Percentiles rank a stretch among this genome's conserved stretches.
Conservation (phyloP, 2,113 vertebrate species). For the Bettongia penicillata region DNA sequence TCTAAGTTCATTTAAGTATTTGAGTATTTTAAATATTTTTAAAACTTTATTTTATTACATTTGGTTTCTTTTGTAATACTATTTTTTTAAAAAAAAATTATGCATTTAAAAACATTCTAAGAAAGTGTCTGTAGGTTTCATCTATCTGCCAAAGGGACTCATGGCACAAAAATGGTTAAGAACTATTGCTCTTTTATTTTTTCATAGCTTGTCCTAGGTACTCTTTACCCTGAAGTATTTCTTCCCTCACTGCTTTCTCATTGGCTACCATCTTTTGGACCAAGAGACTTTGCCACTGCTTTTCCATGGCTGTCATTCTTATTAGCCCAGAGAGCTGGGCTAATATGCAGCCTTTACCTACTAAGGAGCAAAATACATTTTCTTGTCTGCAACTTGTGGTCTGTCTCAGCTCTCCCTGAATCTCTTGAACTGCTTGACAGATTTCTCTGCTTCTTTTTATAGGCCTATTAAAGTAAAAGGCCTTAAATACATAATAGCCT, state of each 20-base stretch:
- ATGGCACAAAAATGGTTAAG: neutral
- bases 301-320: neutral
- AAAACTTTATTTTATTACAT: neutral
- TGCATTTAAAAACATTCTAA: neutral
- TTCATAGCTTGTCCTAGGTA: neutral
- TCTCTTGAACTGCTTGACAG: too few relatives aligned
- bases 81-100: neutral
- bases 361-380: neutral
- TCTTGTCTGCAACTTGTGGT: neutral
- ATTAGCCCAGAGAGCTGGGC: too few relatives aligned
- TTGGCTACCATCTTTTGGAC: neutral
- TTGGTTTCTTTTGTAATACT: neutral
- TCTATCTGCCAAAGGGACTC: neutral
- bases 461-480: neutral
- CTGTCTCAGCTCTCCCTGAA: too few relatives aligned
- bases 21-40: neutral
- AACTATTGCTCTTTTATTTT: neutral
- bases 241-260: neutral
- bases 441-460: neutral
- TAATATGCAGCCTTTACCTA: neutral
- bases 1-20: neutral
- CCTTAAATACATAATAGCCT: neutral
- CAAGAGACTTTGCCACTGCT: neutral
- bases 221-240: neutral
- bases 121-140: neutral